Percentiles rank a stretch among this genome's conserved stretches.
Evolutionary conservation across 2,797 vertebrate genomes (phyloP).

Genomic region (Spondyliosoma cantharus): DNA sequence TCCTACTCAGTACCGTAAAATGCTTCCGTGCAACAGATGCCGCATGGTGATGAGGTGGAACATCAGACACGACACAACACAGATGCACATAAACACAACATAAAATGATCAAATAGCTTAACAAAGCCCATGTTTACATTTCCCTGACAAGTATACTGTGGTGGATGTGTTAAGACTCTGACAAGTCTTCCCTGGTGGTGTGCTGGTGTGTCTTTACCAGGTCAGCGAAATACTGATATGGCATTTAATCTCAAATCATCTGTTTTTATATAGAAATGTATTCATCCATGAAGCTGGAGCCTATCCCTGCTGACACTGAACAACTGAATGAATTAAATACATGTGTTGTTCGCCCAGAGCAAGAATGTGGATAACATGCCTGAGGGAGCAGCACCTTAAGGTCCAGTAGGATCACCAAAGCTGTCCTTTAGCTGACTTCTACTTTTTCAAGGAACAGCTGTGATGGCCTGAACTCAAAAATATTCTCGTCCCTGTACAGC

Average conservation of each 20-base stretch:
- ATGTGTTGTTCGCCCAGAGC: conserved; percentile 10
- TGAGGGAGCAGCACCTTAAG: conserved; percentile 22
- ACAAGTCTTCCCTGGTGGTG: background rate
- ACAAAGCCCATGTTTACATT: too few species aligned
- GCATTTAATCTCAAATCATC: background rate
- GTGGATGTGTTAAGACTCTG: too few species aligned
- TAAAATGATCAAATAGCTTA: background rate
- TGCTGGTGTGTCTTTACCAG: background rate
- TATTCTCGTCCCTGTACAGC: conserved; percentile 9
- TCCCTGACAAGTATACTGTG: too few species aligned
- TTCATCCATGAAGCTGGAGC: background rate
- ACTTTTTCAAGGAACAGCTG: conserved; percentile 18
- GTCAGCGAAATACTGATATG: too few species aligned
- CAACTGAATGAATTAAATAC: background rate
- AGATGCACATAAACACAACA: background rate
- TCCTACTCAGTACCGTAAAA: too few species aligned
- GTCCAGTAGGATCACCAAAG: conserved; percentile 31
- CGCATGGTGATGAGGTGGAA: too few species aligned
- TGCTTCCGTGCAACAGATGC: too few species aligned
- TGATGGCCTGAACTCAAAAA: conserved; percentile 15
- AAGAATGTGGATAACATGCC: conserved; percentile 28
- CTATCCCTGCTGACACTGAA: background rate
- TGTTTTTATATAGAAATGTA: background rate
- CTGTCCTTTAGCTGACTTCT: conserved; percentile 14
- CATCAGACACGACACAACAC: background rate